These are phyloP conservation scores for Delphinus delphis DNA, from an alignment of 2,113 vertebrate genomes.

Conservation along the genomic window DNA sequence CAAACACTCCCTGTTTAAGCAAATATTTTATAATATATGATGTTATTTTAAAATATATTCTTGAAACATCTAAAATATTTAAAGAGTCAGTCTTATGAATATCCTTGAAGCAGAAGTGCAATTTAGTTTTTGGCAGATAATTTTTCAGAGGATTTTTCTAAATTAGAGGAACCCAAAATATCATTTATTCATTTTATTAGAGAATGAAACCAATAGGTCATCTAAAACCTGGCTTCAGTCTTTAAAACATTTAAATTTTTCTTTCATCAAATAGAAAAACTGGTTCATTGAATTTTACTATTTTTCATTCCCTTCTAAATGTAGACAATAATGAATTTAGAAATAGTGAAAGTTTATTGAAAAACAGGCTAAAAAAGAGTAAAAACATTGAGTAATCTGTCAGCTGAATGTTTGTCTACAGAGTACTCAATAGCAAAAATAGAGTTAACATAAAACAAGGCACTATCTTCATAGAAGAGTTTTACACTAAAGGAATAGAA, in stretches of 20 bases:
- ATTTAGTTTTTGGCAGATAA: background rate
- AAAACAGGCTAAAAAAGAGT: background rate
- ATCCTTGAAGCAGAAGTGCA: background rate
- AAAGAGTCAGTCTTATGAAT: background rate
- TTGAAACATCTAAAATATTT: background rate
- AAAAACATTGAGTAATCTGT: background rate
- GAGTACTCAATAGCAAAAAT: background rate
- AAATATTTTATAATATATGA: background rate
- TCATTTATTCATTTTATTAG: constrained; percentile 9
- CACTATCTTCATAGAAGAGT: background rate
- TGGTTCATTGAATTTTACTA: background rate
- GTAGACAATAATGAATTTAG: background rate
- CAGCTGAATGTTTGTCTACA: background rate
- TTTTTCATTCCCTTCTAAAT: background rate
- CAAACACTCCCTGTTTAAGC: background rate
- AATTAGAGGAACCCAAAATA: background rate
- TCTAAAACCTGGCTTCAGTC: background rate
- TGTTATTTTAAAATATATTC: background rate
- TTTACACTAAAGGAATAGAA: background rate
- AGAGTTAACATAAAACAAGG: background rate
- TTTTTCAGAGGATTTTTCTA: background rate
- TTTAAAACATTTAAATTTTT: background rate
- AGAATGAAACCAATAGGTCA: background rate
- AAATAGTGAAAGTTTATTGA: background rate
- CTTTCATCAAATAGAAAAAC: background rate